Evolutionary conservation across 2,113 vertebrate species (phyloP), one percentile per base, ranked within the genome.

Genomic region (Cyrtonyx montezumae): DNA sequence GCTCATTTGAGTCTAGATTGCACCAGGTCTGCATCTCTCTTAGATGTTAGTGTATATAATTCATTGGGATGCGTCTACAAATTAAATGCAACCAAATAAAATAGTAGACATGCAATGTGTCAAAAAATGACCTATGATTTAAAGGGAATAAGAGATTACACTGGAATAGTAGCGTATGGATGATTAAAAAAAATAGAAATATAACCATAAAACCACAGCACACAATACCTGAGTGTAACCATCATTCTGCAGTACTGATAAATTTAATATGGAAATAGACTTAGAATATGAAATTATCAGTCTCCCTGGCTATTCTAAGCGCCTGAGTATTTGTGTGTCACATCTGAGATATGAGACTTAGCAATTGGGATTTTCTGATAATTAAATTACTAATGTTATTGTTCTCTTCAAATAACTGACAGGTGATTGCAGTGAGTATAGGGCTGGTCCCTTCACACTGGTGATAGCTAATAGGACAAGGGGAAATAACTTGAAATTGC

Each of bases 151-250:
- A 59, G 74, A 62, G 22, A 48, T 69, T 66, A 22, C 13, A 14
- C 32, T 66, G 36, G 26, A 81, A 36, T 49, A 19, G 40, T 71
- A 22, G 23, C 6, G 56, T 71, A 18, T 3, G 59, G 40, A 55
- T 66, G 25, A 34, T 67, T 42, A 46, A 79, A 43, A 63, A 63
- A 62, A 76, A 51, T 42, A 30, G 30, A 30, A 14, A n/a, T 17
- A 4, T 18, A 51, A 25, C 28, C 0, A 2, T 62, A 73, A 13
- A 49, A 30, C 32, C 0, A 3, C 56, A 77, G 26, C 32, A 4
- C 11, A 30, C 22, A 14, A 8, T 30, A 7, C 37, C 36, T 9
- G 7, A 37, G 21, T 32, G 68, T 92, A 55, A n/a, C 78, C 23
- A 55, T 56, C 32, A 67, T n/a, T 70, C 42, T 14, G 5, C 23